Evolutionary conservation across 2,888 invertebrate species (phyloP).

Genomic region (Gastracanthus pulcherrimus): DNA sequence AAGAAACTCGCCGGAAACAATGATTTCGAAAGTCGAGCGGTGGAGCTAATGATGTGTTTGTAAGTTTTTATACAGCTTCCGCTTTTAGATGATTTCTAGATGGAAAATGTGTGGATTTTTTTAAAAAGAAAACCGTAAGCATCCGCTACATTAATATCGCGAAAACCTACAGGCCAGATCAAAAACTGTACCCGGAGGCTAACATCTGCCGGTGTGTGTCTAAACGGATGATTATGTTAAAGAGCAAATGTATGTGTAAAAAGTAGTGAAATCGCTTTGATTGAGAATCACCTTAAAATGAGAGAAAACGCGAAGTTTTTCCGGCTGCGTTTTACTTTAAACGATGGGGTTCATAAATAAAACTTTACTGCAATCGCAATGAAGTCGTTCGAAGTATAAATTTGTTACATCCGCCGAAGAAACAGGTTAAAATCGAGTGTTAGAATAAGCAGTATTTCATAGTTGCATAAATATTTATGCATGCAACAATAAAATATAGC

Average conservation of each 20-base stretch:
- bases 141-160: slow-evolving; percentile 14
- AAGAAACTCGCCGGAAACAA: slow-evolving; percentile 47
- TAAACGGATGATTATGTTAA: neutral
- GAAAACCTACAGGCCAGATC: neutral
- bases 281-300: neutral
- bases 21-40: slow-evolving; percentile 35
- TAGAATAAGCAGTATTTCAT: slow-evolving; percentile 4
- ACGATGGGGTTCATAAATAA: slow-evolving; percentile 16
- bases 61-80: slow-evolving; percentile 21
- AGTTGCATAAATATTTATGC: slow-evolving; percentile 40
- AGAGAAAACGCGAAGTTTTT: slow-evolving; percentile 3
- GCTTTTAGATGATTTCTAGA: neutral
- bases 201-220: neutral
- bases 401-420: slow-evolving; percentile 14
- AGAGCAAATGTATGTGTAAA: neutral
- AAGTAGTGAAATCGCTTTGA: slow-evolving; percentile 29
- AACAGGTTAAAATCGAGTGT: slow-evolving; percentile 9
- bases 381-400: slow-evolving; percentile 31
- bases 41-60: slow-evolving; percentile 23
- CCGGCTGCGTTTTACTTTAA: neutral
- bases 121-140: neutral
- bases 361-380: slow-evolving; percentile 26
- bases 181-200: neutral
- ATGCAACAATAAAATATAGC: slow-evolving; percentile 31
- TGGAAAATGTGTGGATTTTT: slow-evolving; percentile 13